A percentile compares a stretch with the other conserved stretches of the same genome.
phyloP scores from a whole-genome alignment of 2,797 vertebrate genomes.

The Remorina albescens region DNA sequence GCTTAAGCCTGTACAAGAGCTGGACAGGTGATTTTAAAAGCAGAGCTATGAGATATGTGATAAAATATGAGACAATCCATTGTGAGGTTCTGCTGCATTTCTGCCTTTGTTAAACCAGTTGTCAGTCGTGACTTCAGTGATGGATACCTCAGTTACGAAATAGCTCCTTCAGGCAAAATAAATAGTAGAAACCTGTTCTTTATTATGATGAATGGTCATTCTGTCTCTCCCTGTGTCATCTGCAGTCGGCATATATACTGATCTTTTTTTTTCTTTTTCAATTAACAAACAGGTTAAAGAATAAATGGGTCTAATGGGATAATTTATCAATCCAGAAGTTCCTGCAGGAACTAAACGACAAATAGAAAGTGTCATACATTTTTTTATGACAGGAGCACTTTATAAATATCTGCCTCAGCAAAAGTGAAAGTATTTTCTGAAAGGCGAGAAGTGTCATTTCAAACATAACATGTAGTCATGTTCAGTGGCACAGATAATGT shows the following conservation, averaged over 20 bases:
- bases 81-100: conserved; percentile 25
- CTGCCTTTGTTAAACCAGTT: conserved; percentile 19
- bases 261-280: conserved; percentile 44
- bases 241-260: conserved; percentile 34
- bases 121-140: conserved; percentile 35
- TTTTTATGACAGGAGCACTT: neutral
- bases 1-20: conserved; percentile 18
- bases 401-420: neutral
- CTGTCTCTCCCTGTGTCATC: conserved; percentile 24
- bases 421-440: conserved; percentile 25
- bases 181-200: conserved; percentile 37
- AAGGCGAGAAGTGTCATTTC: neutral
- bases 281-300: conserved; percentile 1
- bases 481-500: conserved; percentile 5
- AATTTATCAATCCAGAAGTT: conserved; percentile 23
- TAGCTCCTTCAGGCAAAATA: conserved; percentile 41
- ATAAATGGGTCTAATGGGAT: neutral
- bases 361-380: neutral
- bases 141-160: conserved; percentile 41
- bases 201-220: conserved; percentile 31
- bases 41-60: conserved; percentile 44
- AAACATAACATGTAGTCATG: conserved; percentile 13
- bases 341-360: neutral
- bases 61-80: conserved; percentile 47
- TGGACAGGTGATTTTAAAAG: conserved; percentile 23